phyloP scores from a whole-genome alignment of 2,888 invertebrate species.

The Euzetes globulus region DNA sequence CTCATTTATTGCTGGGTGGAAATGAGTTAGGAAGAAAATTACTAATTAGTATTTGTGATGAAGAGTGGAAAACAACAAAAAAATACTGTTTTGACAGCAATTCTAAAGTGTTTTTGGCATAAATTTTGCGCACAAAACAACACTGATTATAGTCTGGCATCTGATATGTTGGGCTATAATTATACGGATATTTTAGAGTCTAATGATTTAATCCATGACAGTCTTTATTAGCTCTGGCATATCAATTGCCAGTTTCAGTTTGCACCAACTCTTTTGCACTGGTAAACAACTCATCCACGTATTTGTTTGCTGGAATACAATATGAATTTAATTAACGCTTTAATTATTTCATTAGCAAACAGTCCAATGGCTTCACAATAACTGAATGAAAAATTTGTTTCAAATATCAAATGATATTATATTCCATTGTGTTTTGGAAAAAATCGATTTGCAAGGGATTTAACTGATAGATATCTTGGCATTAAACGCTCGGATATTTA shows the following conservation, averaged over 20 bases:
- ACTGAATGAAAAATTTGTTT: constrained; percentile 3
- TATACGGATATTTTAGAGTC: neutral
- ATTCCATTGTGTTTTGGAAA: neutral
- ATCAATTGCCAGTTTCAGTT: neutral
- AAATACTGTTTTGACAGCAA: no score
- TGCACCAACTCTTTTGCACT: no score
- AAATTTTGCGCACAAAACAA: neutral
- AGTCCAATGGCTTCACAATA: neutral
- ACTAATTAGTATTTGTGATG: no score
- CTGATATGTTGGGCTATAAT: neutral
- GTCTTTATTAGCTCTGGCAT: neutral
- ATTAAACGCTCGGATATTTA: no score
- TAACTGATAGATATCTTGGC: neutral
- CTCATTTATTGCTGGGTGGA: no score
- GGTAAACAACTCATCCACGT: no score
- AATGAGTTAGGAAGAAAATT: no score
- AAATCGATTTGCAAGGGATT: neutral
- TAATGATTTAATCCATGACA: neutral
- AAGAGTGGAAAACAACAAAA: no score
- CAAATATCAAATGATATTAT: neutral
- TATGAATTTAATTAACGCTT: constrained; percentile 19
- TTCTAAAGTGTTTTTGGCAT: neutral
- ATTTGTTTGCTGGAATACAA: neutral
- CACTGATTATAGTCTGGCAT: neutral
- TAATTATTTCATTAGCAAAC: constrained; percentile 13